Percentiles rank a stretch among this genome's conserved stretches.
Evolutionary conservation across 2,113 vertebrate genomes (phyloP).

Genomic region (Dendropsophus ebraccatus): DNA sequence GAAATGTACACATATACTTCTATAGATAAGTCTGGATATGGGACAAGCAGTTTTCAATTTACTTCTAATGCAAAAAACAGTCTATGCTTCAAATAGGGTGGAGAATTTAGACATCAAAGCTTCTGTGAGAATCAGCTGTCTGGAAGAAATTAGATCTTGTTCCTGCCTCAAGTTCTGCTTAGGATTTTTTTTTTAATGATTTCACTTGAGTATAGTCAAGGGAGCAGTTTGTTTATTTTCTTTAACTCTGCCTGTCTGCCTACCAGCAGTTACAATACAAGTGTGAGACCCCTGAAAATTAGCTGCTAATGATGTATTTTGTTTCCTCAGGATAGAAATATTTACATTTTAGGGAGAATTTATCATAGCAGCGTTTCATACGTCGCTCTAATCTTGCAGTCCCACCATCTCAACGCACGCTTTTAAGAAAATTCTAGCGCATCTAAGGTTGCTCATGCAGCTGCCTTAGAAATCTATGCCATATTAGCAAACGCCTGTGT

Average conservation of each 20-base stretch:
- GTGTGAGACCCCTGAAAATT: not conserved
- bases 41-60: not conserved
- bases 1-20: not conserved
- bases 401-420: no score
- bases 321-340: not conserved
- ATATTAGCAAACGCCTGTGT: no score
- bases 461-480: no score
- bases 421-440: no score
- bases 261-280: not conserved
- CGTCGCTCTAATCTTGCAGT: no score
- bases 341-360: no score
- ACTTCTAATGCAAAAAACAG: not conserved
- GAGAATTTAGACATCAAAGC: slow-evolving; percentile 17
- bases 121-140: slow-evolving; percentile 1
- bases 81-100: slow-evolving; percentile 1
- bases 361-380: no score
- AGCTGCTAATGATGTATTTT: slow-evolving; percentile 39
- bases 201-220: slow-evolving; percentile 7
- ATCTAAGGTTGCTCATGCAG: no score
- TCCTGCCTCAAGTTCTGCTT: slow-evolving; percentile 32
- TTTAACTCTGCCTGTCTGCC: not conserved
- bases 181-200: slow-evolving; percentile 24
- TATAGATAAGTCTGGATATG: not conserved
- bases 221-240: slow-evolving; percentile 24
- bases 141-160: slow-evolving; percentile 39